These are phyloP conservation scores for Cettia cetti DNA, from an alignment of 2,113 vertebrate genomes.

Conservation along the genomic window DNA sequence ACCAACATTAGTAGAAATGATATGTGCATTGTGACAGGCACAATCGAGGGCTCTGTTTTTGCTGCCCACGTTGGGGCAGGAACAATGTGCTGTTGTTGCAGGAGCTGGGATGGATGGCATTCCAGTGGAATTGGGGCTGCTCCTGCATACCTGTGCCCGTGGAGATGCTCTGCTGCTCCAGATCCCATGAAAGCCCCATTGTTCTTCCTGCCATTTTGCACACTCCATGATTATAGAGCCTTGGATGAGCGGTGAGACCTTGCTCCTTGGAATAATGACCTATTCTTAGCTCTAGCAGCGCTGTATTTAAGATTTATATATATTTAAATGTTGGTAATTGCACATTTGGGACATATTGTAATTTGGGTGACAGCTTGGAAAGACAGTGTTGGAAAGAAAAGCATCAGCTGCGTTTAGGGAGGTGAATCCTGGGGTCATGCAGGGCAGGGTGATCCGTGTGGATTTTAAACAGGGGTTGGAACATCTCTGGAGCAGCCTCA, in stretches of 20 bases:
- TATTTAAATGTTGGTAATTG: background rate
- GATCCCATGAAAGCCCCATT: background rate
- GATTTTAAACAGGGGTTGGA: background rate
- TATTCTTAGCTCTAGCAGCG: background rate
- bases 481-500: background rate
- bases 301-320: background rate
- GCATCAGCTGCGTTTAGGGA: background rate
- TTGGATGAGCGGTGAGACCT: background rate
- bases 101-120: conserved; percentile 15
- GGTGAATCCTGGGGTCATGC: background rate
- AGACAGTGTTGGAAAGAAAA: background rate
- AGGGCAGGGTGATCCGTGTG: accelerated
- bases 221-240: background rate
- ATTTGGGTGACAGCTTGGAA: background rate
- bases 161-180: background rate
- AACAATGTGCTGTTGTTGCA: conserved; percentile 59
- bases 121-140: background rate
- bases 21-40: conserved; percentile 40
- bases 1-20: conserved; percentile 68
- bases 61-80: conserved; percentile 1
- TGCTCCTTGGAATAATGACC: background rate
- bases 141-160: conserved; percentile 33
- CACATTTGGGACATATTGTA: background rate
- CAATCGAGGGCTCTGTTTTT: conserved; percentile 62
- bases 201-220: background rate